Base-by-base conservation (phyloP, 1,140 invertebrate species). In the Diabrotica virgifera region DNA sequence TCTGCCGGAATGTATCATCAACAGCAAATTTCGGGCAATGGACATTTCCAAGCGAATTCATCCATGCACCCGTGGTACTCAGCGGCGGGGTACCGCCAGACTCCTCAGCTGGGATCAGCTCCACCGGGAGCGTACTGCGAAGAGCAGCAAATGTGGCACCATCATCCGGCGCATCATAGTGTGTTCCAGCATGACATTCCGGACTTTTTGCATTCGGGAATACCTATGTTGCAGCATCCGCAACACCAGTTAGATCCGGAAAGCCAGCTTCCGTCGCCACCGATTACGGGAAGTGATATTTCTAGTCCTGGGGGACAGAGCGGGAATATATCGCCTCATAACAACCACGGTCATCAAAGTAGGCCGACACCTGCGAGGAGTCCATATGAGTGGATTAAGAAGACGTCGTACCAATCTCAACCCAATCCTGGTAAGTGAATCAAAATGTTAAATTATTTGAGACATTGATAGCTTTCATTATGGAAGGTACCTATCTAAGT, bases 311-410 rank as follows among this genome's bases (percentile, higher is more conserved):
- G 85, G 11, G 83, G 82, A 64, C 76, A 76, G 5, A 80, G 81
- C 14, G 80, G 79, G 5, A 80, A 82, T 56, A 79, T 81, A 0
- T 80, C 82, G 24, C 82, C 84, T 24, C 74, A 73, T 66, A 75
- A 54, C 8, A 54, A 36, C 11, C 53, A 50, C 76, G 78, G 65
- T 65, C 74, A 61, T 67, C 71, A 59, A 65, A 63, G 76, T 46
- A 79, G 85, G 74, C 90, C 91, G 11, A 82, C 86, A 6, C 86
- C 87, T 3, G 85, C 86, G 11, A 82, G 90, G 11, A 91, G 89
- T 59, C 92, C 92, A 0, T 94, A 87, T 76, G 92, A 93, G 68
- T 95, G 92, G 92, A 94, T 95, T 87, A 94, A 91, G 76, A 93
- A 92, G 77, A 87, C 90, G 0, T 88, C 89, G 8, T 94, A 94